Base-by-base conservation (phyloP, 2,888 invertebrate species). In the Pterostichus madidus region DNA sequence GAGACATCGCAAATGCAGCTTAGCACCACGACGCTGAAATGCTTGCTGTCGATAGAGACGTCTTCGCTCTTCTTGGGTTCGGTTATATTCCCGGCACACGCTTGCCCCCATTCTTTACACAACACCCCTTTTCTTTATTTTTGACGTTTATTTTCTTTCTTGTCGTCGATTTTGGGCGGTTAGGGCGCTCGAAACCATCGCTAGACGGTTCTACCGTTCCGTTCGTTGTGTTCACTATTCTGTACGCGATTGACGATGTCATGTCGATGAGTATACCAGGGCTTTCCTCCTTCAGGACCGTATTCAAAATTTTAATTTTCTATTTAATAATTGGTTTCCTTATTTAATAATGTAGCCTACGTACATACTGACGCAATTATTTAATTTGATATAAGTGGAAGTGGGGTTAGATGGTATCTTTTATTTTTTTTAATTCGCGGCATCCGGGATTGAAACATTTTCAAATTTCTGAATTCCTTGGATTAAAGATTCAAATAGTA, bases 41-140 rank as follows among this genome's bases (percentile, higher is more conserved):
- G 64, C 35, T 32, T 8, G 39, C 17, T 10, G 68, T 39, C 35
- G 39, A 77, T 80, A 68, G 31, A 84, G 84, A 79, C 44, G 68
- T 53, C 49, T 80, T 59, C 76, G 71, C 15, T 78, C 75, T 64
- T 73, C 73, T 13, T n/a, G 46, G 31, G n/a, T 53, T 15, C 53
- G 79, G 49, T 31, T 39, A 87, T 87, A 86, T 87, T 86, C 86
- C 75, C 84, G 83, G 85, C 86, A 87, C 86, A 86, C 85, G 80
- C 84, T 84, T 86, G 85, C 84, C 85, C 84, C 84, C 86, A 77
- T 85, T 86, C 85, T 84, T 85, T 84, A 84, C 84, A 82, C 84
- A 84, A 84, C 84, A 84, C 84, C 85, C 84, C 49, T 68, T 79
- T 79, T 68, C 79, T 85, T 85, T 85, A 84, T 85, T 86, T 86